Conservation (phyloP, 2,797 vertebrate genomes). For the Gallirallus australis region DNA sequence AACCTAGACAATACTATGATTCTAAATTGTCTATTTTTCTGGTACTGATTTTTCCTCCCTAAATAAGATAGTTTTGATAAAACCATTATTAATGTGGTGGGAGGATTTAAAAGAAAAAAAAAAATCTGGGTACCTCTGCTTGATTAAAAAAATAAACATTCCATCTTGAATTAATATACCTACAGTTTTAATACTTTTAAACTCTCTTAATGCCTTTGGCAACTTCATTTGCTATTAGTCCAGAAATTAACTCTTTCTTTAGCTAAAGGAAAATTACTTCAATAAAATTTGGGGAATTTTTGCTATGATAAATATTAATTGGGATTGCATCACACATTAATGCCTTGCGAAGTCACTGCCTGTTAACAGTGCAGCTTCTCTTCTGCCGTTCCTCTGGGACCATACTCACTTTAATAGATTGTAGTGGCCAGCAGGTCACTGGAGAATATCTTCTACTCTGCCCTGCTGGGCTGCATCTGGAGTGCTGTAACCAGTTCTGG, state of each 20-base stretch:
- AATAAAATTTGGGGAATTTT: background rate
- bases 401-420: background rate
- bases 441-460: too few species aligned
- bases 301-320: background rate
- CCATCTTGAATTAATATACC: background rate
- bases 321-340: background rate
- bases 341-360: background rate
- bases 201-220: background rate
- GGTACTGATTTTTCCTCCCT: background rate
- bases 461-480: too few species aligned
- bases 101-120: background rate
- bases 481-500: too few species aligned
- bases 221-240: background rate
- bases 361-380: background rate
- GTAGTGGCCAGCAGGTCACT: background rate
- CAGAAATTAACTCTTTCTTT: background rate
- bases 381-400: background rate
- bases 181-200: background rate
- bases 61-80: background rate
- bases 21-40: background rate
- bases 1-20: too few species aligned
- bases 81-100: background rate
- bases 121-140: background rate
- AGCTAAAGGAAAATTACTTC: background rate
- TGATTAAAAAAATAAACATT: background rate